Evolutionary conservation across 2,797 vertebrate species (phyloP).

Genomic region (Okamejei kenojei): DNA sequence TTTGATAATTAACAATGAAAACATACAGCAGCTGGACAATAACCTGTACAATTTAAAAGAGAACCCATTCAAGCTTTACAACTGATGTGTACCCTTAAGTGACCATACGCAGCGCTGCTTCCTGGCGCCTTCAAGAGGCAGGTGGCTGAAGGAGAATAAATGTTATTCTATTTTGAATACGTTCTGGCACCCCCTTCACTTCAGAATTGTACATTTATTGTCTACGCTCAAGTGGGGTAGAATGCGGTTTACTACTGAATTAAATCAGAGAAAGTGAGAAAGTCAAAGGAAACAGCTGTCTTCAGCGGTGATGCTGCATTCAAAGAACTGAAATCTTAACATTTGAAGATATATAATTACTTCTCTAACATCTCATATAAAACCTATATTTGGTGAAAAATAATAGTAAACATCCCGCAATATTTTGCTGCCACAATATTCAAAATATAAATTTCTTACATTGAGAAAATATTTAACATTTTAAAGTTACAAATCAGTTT

Average conservation of each 20-base stretch:
- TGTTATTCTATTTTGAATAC: constrained; percentile 21
- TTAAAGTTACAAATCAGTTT: not conserved
- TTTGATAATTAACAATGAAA: constrained; percentile 33
- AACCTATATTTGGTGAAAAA: not conserved
- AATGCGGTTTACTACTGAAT: not conserved
- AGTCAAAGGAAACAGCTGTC: not conserved
- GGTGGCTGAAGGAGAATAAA: constrained; percentile 33
- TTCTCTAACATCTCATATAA: not conserved
- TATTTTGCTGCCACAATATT: not conserved
- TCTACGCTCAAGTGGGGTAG: not conserved
- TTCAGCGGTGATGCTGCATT: not conserved
- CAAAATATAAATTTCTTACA: not conserved
- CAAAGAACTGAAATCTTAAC: not conserved
- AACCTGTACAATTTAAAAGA: not conserved
- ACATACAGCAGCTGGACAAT: constrained; percentile 7
- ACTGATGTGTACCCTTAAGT: not conserved
- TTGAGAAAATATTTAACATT: not conserved
- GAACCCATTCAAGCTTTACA: not conserved
- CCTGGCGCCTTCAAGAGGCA: constrained; percentile 26
- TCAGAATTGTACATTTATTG: constrained; percentile 38
- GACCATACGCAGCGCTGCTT: not conserved
- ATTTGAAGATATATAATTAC: not conserved
- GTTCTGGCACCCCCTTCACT: constrained; percentile 5
- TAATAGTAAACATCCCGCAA: too few species aligned
- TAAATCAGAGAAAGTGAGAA: not conserved